Evolutionary conservation across 2,888 invertebrate species (phyloP), one percentile per base, ranked within the genome.

Genomic region (Autographa gamma): DNA sequence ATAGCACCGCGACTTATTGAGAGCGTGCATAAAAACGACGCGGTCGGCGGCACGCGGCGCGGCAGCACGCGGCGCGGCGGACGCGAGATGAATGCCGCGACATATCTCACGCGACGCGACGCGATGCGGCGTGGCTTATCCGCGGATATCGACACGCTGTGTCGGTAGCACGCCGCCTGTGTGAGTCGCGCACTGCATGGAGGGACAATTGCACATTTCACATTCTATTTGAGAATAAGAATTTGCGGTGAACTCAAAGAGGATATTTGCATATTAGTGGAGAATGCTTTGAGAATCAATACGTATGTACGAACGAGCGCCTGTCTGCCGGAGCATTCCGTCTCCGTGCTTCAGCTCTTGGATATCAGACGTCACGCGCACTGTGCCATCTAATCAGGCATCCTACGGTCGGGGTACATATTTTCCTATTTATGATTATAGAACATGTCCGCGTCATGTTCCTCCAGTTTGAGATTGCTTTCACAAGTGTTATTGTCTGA

Each of bases 1-100:
- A 63, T 34, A 31, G 56, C 63, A 41, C 60, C 63, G 60, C 64
- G 52, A 59, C 31, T 77, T 76, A 59, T 77, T 16, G 78, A 65
- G 59, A 62, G 52, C 25, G 43, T 25, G 63, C 60, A 60, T 34
- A 60, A 63, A 63, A 32, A 41, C 52, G 66, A 41, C 43, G 74
- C 69, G 48, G 41, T 38, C 25, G 48, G 19, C 54, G 11, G 19
- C 16, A 18, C 7, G 14, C 34, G 6, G 34, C 59, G 16, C 59
- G 19, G 19, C 54, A 19, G 19, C 16, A 18, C 7, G 14, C 34
- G 6, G 34, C 59, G 16, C 59, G 19, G 54, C 9, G 9, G 19
- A 54, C 41, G 14, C 60, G 65, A 63, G 65, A 76, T 54, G 77
- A 56, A 66, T 66, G 63, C 54, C 66, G 66, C 60, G 66, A 71